A percentile compares a stretch with the other conserved stretches of the same genome.
Evolutionary conservation across 2,888 invertebrate species (phyloP).

Genomic region (Tinea trinotella): DNA sequence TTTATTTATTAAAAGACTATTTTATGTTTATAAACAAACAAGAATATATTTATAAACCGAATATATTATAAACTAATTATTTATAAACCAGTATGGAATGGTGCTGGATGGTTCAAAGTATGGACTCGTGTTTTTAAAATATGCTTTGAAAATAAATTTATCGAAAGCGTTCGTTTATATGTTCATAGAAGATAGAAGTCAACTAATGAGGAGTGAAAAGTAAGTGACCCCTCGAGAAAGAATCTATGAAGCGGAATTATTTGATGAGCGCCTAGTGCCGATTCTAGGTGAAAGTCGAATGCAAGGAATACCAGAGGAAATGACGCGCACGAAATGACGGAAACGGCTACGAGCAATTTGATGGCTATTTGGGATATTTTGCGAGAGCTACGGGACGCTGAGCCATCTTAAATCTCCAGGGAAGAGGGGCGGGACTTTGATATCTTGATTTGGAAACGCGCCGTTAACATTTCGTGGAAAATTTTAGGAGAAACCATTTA

Average conservation of each 20-base stretch:
- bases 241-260: conserved; percentile 31
- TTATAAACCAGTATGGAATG: no score
- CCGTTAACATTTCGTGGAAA: background rate
- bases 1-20: no score
- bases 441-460: conserved; percentile 14
- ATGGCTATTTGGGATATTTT: conserved; percentile 34
- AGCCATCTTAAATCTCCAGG: conserved; percentile 16
- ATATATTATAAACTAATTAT: no score
- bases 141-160: no score
- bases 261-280: conserved; percentile 22
- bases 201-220: conserved; percentile 13
- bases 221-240: conserved; percentile 27
- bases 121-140: no score
- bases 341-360: conserved; percentile 33
- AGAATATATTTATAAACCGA: no score
- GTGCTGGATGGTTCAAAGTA: no score
- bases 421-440: background rate
- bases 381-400: conserved; percentile 12
- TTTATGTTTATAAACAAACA: no score
- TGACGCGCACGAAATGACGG: conserved; percentile 41
- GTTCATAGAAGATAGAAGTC: background rate
- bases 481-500: background rate
- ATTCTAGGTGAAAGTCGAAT: conserved; percentile 12
- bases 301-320: conserved; percentile 30
- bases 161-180: no score